Conservation (phyloP, 2,113 vertebrate species). For the Neomonachus schauinslandi region DNA sequence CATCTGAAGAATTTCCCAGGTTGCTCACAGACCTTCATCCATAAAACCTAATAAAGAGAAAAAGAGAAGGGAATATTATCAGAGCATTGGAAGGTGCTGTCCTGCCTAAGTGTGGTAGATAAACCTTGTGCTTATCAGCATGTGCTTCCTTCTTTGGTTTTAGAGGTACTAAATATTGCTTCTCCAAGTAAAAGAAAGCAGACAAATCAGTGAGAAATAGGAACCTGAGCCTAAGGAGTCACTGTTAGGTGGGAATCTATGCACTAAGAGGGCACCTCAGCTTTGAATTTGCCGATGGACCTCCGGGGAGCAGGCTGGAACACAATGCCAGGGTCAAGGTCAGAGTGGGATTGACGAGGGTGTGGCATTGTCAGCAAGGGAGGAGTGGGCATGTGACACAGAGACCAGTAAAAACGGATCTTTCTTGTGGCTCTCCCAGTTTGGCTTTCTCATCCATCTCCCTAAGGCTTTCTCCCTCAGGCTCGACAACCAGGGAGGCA, state of each 20-base stretch:
- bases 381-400: neutral
- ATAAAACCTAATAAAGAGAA: neutral
- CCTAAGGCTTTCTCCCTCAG: neutral
- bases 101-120: neutral
- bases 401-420: no score
- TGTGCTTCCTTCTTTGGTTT: neutral
- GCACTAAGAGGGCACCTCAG: neutral
- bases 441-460: neutral
- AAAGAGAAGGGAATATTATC: neutral
- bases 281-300: neutral
- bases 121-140: neutral
- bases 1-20: neutral
- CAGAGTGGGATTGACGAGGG: neutral
- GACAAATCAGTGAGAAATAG: neutral
- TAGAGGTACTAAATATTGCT: neutral
- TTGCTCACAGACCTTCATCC: neutral
- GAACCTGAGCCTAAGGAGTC: neutral
- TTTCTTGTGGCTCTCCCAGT: fast-evolving
- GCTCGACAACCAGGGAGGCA: neutral
- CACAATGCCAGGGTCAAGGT: no score
- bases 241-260: neutral
- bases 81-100: fast-evolving
- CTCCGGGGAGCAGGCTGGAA: fast-evolving
- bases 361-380: neutral
- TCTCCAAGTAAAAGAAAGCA: neutral